These are phyloP conservation scores for Parazoanthus darwini DNA, from an alignment of 92 coral and sea anemone genomes.

Conservation along the genomic window DNA sequence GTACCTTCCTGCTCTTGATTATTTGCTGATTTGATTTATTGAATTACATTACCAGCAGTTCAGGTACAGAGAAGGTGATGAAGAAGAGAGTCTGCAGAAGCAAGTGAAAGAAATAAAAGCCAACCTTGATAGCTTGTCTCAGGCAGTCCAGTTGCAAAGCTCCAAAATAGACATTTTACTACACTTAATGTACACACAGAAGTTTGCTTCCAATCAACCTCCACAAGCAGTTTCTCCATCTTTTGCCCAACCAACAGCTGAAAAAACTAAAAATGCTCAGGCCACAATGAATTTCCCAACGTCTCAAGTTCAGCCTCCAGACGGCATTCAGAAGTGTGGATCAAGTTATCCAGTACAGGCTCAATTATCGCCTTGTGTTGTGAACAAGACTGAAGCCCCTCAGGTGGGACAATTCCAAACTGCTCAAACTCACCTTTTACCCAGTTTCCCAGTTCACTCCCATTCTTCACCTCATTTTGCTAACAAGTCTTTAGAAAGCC, in stretches of 20 bases:
- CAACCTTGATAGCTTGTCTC: not conserved
- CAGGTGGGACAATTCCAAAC: not conserved
- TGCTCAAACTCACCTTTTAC: not conserved
- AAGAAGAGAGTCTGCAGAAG: not conserved
- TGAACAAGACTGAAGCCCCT: not conserved
- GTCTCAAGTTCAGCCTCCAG: not conserved
- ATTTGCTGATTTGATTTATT: not conserved
- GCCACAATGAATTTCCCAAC: not conserved
- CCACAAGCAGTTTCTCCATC: not conserved
- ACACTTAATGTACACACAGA: not conserved
- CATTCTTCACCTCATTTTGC: not conserved
- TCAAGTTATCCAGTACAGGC: not conserved
- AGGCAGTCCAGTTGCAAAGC: not conserved
- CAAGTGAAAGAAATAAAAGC: not conserved
- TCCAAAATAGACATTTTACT: not conserved
- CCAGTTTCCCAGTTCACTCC: not conserved
- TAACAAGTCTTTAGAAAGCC: not conserved
- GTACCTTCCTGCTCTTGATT: no score
- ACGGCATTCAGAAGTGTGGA: not conserved
- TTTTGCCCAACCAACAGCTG: not conserved
- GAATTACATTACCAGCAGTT: not conserved
- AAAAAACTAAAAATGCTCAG: not conserved
- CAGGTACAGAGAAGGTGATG: not conserved
- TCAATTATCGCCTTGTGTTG: not conserved
- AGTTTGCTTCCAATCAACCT: not conserved